These are phyloP conservation scores for Stegostoma tigrinum DNA, from an alignment of 2,113 vertebrate species.

Conservation along the genomic window DNA sequence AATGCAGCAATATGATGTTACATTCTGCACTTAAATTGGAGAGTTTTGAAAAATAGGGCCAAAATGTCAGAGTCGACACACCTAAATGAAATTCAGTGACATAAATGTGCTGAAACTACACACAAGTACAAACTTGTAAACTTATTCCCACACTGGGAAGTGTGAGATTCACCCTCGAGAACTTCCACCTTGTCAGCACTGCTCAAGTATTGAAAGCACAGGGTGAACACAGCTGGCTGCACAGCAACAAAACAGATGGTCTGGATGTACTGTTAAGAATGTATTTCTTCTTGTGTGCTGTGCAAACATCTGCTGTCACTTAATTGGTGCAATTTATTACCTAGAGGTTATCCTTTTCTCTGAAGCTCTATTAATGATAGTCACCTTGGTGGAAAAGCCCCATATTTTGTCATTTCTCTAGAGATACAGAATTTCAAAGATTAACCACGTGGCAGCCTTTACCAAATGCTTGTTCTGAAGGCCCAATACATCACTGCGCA, in stretches of 20 bases:
- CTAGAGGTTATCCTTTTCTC: not conserved
- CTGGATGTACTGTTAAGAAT: not conserved
- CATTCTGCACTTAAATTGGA: not conserved
- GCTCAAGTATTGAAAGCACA: not conserved
- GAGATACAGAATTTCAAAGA: not conserved
- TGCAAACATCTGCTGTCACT: not conserved
- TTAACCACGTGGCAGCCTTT: not conserved
- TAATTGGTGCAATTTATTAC: conserved; percentile 5
- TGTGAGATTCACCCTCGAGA: not conserved
- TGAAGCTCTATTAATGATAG: not conserved
- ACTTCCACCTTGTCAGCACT: not conserved
- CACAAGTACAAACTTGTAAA: not conserved
- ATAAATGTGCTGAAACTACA: not conserved
- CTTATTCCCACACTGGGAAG: not conserved
- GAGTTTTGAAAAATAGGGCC: not conserved
- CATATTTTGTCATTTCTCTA: not conserved
- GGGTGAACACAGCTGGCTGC: not conserved
- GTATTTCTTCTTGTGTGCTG: not conserved
- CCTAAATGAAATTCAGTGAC: not conserved
- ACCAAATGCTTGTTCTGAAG: not conserved
- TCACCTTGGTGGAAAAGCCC: not conserved
- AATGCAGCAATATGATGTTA: not conserved
- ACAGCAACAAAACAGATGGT: not conserved
- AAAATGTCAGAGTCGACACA: not conserved
- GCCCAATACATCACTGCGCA: not conserved